These are phyloP conservation scores for Chiroxiphia lanceolata DNA, from an alignment of 2,797 vertebrate genomes.

Conservation along the genomic window DNA sequence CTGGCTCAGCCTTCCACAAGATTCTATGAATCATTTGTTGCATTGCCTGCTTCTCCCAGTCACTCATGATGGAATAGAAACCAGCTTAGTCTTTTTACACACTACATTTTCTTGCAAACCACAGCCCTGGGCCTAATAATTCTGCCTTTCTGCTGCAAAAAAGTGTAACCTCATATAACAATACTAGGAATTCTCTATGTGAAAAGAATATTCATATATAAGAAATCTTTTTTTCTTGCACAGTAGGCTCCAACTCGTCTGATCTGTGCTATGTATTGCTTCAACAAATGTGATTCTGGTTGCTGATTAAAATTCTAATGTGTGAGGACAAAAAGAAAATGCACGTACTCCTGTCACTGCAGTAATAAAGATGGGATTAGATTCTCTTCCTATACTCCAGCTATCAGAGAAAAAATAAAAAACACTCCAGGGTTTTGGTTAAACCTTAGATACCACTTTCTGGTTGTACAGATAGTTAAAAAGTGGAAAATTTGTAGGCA, in stretches of 20 bases:
- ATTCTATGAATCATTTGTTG: neutral
- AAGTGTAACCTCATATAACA: neutral
- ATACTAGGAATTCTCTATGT: neutral
- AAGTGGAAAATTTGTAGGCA: neutral
- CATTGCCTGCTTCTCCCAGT: neutral
- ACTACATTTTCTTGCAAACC: neutral
- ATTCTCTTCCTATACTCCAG: neutral
- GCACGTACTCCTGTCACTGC: fast-evolving
- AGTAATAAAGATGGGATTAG: neutral
- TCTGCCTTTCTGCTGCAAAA: neutral
- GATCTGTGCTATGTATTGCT: neutral
- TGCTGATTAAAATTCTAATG: neutral
- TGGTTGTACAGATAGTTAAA: neutral
- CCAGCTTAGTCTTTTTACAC: neutral
- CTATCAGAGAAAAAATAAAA: neutral
- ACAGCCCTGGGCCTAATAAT: neutral
- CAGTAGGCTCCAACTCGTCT: neutral
- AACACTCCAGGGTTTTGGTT: neutral
- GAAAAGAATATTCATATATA: neutral
- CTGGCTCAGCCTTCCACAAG: neutral
- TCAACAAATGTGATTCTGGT: neutral
- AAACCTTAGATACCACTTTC: neutral
- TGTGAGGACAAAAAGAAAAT: neutral
- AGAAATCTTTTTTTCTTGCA: neutral
- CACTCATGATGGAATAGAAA: neutral